Evolutionary conservation across 1,140 invertebrate species (phyloP).

Genomic region (Sinella curviseta): DNA sequence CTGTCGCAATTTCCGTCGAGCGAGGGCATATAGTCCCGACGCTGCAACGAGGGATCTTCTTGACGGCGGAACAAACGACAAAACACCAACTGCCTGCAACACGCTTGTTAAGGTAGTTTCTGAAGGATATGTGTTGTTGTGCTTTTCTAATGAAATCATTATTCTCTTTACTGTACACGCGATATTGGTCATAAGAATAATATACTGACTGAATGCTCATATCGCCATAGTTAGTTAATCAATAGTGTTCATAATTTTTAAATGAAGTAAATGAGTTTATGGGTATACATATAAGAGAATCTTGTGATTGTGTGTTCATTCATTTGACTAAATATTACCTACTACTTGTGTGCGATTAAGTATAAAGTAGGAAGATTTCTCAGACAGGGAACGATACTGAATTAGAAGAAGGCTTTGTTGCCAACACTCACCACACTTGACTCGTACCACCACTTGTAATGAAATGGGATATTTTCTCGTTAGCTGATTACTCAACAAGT

Average conservation of each 20-base stretch:
- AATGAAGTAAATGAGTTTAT: too few species aligned
- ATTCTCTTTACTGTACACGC: background rate
- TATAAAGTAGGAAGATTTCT: too few species aligned
- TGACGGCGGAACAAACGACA: background rate
- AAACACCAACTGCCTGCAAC: constrained; percentile 33
- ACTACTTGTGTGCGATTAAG: too few species aligned
- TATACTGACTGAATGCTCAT: too few species aligned
- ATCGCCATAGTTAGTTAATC: too few species aligned
- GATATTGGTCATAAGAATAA: too few species aligned
- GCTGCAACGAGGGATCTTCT: background rate
- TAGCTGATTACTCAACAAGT: background rate
- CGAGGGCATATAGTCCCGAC: constrained; percentile 37
- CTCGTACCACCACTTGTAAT: background rate
- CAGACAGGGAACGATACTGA: too few species aligned
- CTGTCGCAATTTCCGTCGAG: constrained; percentile 1
- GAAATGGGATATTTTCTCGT: background rate
- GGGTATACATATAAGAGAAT: too few species aligned
- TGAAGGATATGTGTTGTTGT: background rate
- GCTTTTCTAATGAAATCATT: background rate
- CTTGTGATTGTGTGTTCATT: too few species aligned
- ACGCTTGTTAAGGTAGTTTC: constrained; percentile 44
- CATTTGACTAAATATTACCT: too few species aligned
- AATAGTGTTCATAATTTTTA: too few species aligned
- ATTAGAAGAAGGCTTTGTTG: background rate
- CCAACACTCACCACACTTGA: background rate